A percentile compares a stretch with the other conserved stretches of the same genome.
Conservation (phyloP, 2,113 vertebrate species). For the Pithys albifrons region DNA sequence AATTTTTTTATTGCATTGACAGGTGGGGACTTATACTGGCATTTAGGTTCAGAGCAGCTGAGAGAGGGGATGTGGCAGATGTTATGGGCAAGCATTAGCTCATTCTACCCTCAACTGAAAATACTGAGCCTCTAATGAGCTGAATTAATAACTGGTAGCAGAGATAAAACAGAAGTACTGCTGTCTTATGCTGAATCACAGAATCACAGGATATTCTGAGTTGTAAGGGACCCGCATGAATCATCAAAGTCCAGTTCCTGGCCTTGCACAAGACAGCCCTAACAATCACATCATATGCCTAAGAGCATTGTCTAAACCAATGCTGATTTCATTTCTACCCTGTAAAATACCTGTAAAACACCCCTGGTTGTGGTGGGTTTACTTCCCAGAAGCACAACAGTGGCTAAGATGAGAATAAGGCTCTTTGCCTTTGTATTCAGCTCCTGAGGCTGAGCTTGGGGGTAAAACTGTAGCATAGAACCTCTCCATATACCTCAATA, state of each 20-base stretch:
- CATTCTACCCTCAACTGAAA: neutral
- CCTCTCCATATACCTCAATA: neutral
- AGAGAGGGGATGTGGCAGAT: neutral
- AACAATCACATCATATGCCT: neutral
- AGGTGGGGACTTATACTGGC: neutral
- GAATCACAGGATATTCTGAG: neutral
- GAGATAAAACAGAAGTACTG: neutral
- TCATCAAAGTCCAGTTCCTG: neutral
- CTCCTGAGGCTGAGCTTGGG: neutral
- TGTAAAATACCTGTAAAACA: neutral
- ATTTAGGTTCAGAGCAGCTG: neutral
- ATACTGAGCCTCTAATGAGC: neutral
- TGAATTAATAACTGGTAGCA: constrained; percentile 7
- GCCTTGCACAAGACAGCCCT: neutral
- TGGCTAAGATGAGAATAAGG: neutral
- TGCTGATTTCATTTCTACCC: neutral
- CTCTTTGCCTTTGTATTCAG: neutral
- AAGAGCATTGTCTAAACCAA: neutral
- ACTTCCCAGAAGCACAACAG: neutral
- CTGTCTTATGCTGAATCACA: neutral
- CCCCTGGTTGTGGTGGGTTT: neutral
- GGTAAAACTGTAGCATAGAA: neutral
- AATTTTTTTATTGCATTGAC: neutral
- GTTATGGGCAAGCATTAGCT: neutral
- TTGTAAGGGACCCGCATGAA: neutral